Evolutionary conservation across 2,113 vertebrate species (phyloP).

Genomic region (Hyla sarda): DNA sequence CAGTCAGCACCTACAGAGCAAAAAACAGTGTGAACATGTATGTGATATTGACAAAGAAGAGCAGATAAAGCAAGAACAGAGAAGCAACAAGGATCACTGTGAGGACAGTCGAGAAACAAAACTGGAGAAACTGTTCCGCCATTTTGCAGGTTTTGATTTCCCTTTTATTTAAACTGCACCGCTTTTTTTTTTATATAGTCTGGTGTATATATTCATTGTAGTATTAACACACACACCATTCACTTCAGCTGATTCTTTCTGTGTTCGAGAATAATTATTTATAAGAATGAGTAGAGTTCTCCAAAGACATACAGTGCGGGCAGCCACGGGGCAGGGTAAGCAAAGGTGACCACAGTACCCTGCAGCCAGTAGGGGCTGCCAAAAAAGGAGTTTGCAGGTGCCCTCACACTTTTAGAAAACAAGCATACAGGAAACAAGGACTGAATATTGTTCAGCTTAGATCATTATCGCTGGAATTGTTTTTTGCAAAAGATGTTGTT

Average conservation of each 20-base stretch:
- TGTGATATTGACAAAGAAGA: background rate
- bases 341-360: no score
- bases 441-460: background rate
- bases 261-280: no score
- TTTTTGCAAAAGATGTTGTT: background rate
- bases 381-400: no score
- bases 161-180: background rate
- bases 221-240: no score
- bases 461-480: background rate
- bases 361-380: no score
- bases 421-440: background rate
- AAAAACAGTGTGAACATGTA: background rate
- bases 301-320: no score
- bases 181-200: no score
- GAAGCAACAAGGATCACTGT: background rate
- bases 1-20: background rate
- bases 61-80: background rate
- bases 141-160: conserved; percentile 17
- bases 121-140: conserved; percentile 2
- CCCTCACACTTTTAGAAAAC: background rate
- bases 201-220: no score
- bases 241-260: no score
- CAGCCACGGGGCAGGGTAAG: no score
- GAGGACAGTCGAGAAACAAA: background rate
- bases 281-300: no score